A percentile compares a stretch with the other conserved stretches of the same genome.
Conservation (phyloP, 2,797 vertebrate species). For the Rousettus madagascariensis region DNA sequence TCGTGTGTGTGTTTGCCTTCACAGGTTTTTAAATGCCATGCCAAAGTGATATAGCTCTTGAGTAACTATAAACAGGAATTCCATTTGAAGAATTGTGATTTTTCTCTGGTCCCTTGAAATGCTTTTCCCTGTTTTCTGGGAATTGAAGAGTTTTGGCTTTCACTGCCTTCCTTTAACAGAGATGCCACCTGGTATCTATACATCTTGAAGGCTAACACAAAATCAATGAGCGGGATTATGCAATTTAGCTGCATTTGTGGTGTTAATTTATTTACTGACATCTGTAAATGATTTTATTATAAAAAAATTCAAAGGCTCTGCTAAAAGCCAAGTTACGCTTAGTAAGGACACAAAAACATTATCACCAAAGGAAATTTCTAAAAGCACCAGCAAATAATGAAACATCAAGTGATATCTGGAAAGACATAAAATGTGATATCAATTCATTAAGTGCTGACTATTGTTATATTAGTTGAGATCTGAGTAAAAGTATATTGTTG, state of each 20-base stretch:
- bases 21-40: background rate
- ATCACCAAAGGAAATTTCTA: conserved; percentile 82
- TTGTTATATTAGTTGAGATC: conserved; percentile 76
- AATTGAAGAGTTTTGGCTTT: conserved; percentile 76
- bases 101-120: conserved; percentile 55
- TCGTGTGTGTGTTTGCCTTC: background rate
- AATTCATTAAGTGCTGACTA: conserved; percentile 80
- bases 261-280: conserved; percentile 85
- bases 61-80: conserved; percentile 48
- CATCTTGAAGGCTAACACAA: conserved; percentile 84
- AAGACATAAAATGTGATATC: conserved; percentile 80
- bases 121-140: conserved; percentile 71
- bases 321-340: conserved; percentile 82
- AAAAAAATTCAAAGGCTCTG: conserved; percentile 86
- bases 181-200: conserved; percentile 83
- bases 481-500: conserved; percentile 74
- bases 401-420: conserved; percentile 74
- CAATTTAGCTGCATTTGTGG: conserved; percentile 85
- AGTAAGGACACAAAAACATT: conserved; percentile 80
- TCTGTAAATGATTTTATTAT: conserved; percentile 87
- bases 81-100: conserved; percentile 47
- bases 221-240: conserved; percentile 85
- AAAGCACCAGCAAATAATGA: conserved; percentile 77
- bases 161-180: conserved; percentile 79
- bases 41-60: background rate